Base-by-base conservation (phyloP, 2,113 vertebrate genomes). In the Dicaeum eximium region DNA sequence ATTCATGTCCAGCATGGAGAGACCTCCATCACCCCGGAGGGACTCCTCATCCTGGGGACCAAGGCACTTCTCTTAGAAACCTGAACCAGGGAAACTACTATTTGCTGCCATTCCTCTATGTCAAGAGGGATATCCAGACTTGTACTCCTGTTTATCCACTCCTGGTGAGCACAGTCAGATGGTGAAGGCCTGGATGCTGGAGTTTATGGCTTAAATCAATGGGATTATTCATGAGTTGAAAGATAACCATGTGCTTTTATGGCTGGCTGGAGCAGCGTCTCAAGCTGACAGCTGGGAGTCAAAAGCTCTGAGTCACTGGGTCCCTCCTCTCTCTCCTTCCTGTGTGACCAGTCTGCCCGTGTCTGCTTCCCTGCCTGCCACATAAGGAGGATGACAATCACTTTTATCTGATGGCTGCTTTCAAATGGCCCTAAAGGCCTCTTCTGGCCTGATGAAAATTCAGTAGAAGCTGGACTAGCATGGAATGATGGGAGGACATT, bases 331-430 rank as follows among this genome's bases (percentile, higher is more conserved):
- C 92, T 80, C 80, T 44, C 93, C 93, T 88, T 96, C 79, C 80
- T 96, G 96, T 97, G 96, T 95, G 97, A 97, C 96, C 70, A 97
- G 96, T 94, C 97, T 94, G 88, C 51, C 88, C 14, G 38, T 94
- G 97, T 95, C 97, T 98, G 97, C 97, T 97, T 97, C 97, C 93
- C 95, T 93, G 96, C 95, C 94, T 94, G 92, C 96, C 15, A 2
- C 91, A 86, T 90, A 82, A 93, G 94, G 77, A 95, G 64, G 86
- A 95, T 97, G 96, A 44, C 97, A 98, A 92, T 78, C 51, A 30
- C 45, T 96, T 95, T 95, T 98, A 97, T 96, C 95, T 95, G 92
- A 95, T 94, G 96, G 65, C 74, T 95, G 61, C 96, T 96, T 97
- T 90, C 96, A 97, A 96, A 97, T 89, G 90, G 66, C 91, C 96